Evolutionary conservation across 2,113 vertebrate genomes (phyloP).

Genomic region (Pterophyllum scalare): DNA sequence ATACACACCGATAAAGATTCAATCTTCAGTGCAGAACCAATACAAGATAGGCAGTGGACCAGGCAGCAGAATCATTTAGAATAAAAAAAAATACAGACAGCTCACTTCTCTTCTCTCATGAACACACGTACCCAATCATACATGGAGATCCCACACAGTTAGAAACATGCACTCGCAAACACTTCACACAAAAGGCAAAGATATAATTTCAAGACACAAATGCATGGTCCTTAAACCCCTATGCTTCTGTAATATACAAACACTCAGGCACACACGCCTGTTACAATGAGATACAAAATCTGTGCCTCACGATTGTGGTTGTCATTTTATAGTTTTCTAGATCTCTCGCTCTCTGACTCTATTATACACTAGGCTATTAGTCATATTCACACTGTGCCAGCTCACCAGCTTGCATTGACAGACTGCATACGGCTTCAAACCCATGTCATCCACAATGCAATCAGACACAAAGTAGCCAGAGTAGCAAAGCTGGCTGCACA

Average conservation of each 20-base stretch:
- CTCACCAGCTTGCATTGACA: conserved; percentile 65
- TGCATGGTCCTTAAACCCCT: not conserved
- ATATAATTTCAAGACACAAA: not conserved
- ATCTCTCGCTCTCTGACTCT: conserved; percentile 37
- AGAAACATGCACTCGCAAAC: not conserved
- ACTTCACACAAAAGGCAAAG: not conserved
- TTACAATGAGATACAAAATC: conserved; percentile 36
- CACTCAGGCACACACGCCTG: not conserved
- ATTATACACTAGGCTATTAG: conserved; percentile 60
- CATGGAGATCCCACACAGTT: not conserved
- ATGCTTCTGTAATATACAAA: not conserved
- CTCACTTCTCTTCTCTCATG: conserved; percentile 28
- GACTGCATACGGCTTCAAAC: conserved; percentile 54
- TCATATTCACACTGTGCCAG: conserved; percentile 63
- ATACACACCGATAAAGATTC: conserved; percentile 47
- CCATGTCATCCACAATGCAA: conserved; percentile 35
- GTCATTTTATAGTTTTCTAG: conserved; percentile 36
- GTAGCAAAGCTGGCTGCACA: conserved; percentile 34
- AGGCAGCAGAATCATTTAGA: conserved; percentile 54
- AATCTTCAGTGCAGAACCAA: conserved; percentile 64
- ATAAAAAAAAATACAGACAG: conserved; percentile 60
- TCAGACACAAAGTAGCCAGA: conserved; percentile 54
- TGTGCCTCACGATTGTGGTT: conserved; percentile 22
- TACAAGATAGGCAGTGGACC: conserved; percentile 44
- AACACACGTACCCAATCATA: conserved; percentile 10